Evolutionary conservation across 2,113 vertebrate genomes (phyloP), one percentile per base, ranked within the genome.

Genomic region (Salvelinus fontinalis): DNA sequence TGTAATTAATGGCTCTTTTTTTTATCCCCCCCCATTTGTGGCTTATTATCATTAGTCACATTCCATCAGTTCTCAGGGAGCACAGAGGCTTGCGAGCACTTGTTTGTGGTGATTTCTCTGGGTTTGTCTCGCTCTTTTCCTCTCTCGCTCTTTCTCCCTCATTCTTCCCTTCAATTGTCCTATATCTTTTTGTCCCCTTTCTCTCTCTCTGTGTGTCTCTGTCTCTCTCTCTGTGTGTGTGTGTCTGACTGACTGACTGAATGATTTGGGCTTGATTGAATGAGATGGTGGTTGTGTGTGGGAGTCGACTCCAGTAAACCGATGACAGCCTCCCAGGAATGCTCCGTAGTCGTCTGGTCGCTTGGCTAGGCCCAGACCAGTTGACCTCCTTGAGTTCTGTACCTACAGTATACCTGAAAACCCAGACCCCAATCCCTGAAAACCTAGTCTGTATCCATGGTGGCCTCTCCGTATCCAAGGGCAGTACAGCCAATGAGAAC

Each of bases 11-110:
- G 80, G 64, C 79, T 34, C 71, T 79, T 64, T n/a, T 8, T 4
- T 60, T 20, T 39, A 73, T 67, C 70, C 13, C 22, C 22, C 24
- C 5, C 54, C n/a, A 70, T 67, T 70, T 78, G 65, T 72, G 34
- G 73, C 62, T 84, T 85, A 87, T 90, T 80, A 85, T 90, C 80
- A 79, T 83, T 84, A 85, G 86, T 90, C 87, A 80, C 87, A 89
- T 91, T 91, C 89, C 90, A 89, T 91, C 85, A 81, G 74, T 71
- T 77, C 85, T 74, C 73, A 27, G 70, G n/a, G 75, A 82, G 83
- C 83, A 67, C 70, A 83, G 82, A 88, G 76, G 78, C 83, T 76
- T 84, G 84, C n/a, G 1, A 62, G 73, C 64, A 80, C 82, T 87
- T 84, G 82, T 84, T 89, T 83, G 71, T 71, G 71, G 48, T 24